These are phyloP conservation scores for Climacteris rufus DNA, from an alignment of 2,113 vertebrate genomes.

Conservation along the genomic window DNA sequence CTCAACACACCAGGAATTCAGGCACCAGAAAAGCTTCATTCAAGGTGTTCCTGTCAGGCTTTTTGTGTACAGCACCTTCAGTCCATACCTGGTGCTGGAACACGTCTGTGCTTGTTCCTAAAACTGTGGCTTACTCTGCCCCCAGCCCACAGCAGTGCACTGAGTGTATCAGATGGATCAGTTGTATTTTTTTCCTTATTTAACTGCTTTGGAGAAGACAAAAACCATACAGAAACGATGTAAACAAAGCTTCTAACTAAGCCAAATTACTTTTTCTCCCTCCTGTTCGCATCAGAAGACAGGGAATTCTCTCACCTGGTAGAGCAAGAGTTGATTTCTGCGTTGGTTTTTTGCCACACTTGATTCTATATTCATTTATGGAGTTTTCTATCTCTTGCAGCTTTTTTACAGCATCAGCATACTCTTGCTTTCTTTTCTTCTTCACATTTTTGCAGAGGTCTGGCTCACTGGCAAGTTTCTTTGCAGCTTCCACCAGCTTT, in stretches of 20 bases:
- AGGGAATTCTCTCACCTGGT: slow-evolving; percentile 71
- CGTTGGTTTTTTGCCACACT: slow-evolving; percentile 84
- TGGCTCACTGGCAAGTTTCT: slow-evolving; percentile 84
- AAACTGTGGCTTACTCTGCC: not conserved
- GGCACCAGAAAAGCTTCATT: not conserved
- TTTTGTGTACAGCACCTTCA: not conserved
- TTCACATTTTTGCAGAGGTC: slow-evolving; percentile 91
- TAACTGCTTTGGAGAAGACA: not conserved
- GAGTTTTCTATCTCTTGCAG: slow-evolving; percentile 89
- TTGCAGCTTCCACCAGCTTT: slow-evolving; percentile 91
- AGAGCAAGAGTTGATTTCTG: slow-evolving; percentile 83
- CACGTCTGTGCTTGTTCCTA: not conserved
- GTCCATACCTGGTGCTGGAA: not conserved
- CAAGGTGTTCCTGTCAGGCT: not conserved
- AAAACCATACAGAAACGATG: not conserved
- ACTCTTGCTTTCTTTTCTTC: slow-evolving; percentile 90
- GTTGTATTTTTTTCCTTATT: not conserved
- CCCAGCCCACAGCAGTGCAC: not conserved
- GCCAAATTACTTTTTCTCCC: not conserved
- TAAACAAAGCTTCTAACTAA: not conserved
- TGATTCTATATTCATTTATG: slow-evolving; percentile 87
- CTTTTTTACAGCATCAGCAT: slow-evolving; percentile 81
- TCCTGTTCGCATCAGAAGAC: not conserved
- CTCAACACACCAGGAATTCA: not conserved
- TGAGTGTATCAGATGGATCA: not conserved